A percentile compares a stretch with the other conserved stretches of the same genome.
Evolutionary conservation across 2,113 vertebrate species (phyloP).

Genomic region (Caloenas nicobarica): DNA sequence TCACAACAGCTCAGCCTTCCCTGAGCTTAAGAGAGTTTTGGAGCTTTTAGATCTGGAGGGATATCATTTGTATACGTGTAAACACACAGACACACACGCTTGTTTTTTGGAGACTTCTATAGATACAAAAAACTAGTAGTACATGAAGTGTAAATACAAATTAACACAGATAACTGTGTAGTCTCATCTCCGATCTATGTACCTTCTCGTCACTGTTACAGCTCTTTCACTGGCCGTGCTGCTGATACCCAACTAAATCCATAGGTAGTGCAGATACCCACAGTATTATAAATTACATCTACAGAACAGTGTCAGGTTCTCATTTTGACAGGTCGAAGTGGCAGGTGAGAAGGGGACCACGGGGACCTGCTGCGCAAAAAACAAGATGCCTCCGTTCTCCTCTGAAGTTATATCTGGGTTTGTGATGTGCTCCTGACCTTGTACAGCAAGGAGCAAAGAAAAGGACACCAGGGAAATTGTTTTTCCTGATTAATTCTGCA

Average conservation of each 20-base stretch:
- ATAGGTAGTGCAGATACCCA: not conserved
- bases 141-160: accelerated
- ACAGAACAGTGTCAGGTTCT: not conserved
- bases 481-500: not conserved
- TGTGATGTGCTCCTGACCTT: not conserved
- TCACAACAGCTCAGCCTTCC: not conserved
- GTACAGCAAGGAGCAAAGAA: not conserved
- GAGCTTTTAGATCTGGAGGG: not conserved
- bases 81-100: accelerated
- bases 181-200: not conserved
- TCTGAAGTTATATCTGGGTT: not conserved
- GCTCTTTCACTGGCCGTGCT: not conserved
- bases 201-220: not conserved
- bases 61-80: not conserved
- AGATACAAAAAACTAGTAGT: not conserved
- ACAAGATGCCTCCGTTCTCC: not conserved
- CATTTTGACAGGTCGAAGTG: not conserved
- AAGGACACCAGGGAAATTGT: not conserved
- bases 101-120: not conserved
- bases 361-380: not conserved
- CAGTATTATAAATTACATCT: not conserved
- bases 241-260: not conserved
- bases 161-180: not conserved
- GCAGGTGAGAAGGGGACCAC: not conserved
- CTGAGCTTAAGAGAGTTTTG: not conserved